A percentile compares a stretch with the other conserved stretches of the same genome.
phyloP scores from a whole-genome alignment of 53 echinoderm and acorn worm species.

The Luidia sarsii region DNA sequence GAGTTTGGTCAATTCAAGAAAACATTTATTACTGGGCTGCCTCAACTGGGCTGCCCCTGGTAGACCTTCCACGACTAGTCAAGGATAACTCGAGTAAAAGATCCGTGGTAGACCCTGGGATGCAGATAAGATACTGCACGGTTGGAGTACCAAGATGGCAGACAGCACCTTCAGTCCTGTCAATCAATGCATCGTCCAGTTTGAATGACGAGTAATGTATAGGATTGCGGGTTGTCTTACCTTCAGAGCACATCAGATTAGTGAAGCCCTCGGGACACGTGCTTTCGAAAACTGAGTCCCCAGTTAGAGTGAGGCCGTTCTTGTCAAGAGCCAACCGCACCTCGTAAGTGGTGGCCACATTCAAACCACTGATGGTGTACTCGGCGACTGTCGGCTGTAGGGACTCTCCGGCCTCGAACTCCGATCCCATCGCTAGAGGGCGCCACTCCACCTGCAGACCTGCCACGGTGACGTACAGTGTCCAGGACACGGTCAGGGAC shows the following conservation, averaged over 20 bases:
- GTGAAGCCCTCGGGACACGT: constrained; percentile 50
- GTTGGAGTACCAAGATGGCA: no score
- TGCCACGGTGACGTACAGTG: constrained; percentile 9
- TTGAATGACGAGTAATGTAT: no score
- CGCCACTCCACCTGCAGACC: constrained; percentile 47
- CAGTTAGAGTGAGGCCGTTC: constrained; percentile 4
- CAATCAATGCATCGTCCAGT: no score
- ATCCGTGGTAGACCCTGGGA: no score
- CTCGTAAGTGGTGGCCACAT: constrained; percentile 46
- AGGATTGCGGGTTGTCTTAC: no score
- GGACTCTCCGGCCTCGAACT: constrained; percentile 8
- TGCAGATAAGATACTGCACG: no score
- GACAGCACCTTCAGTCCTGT: no score
- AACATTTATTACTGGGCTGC: no score
- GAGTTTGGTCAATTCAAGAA: no score
- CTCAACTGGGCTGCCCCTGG: no score
- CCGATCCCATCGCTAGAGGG: constrained; percentile 22
- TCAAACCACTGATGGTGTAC: constrained; percentile 46
- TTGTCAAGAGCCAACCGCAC: constrained; percentile 37
- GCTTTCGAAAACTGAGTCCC: constrained; percentile 41
- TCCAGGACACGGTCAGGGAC: constrained; percentile 58
- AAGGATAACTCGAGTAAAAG: no score
- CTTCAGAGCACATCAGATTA: constrained; percentile 45
- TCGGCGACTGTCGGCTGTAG: constrained; percentile 31
- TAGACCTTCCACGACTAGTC: no score